These are phyloP conservation scores for Drosophila dives DNA, from an alignment of 2,888 invertebrate genomes.

Conservation along the genomic window DNA sequence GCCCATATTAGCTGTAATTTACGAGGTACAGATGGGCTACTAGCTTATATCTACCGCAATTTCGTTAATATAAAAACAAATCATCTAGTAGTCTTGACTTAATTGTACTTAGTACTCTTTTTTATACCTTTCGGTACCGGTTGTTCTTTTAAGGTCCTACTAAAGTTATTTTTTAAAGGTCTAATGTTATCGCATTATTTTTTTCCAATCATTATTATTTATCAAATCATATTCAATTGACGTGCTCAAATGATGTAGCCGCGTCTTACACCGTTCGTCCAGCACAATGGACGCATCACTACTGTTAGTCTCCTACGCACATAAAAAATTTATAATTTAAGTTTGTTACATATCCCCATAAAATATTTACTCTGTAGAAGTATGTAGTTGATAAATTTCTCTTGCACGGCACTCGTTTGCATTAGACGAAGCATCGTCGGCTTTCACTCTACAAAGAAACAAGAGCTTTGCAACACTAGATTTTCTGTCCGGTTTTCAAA, in stretches of 20 bases:
- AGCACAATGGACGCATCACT: neutral
- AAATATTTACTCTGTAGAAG: slow-evolving; percentile 7
- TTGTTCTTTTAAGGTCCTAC: neutral
- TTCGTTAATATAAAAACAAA: neutral
- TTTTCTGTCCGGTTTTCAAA: slow-evolving; percentile 57
- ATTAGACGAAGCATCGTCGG: slow-evolving; percentile 35
- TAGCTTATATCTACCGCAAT: no score
- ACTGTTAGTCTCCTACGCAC: slow-evolving; percentile 14
- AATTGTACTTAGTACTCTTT: neutral
- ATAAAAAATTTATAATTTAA: slow-evolving; percentile 22
- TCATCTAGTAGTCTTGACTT: neutral
- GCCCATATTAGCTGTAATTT: no score
- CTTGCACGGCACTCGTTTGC: slow-evolving; percentile 18
- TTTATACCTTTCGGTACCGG: neutral
- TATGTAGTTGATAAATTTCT: slow-evolving; percentile 37
- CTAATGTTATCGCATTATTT: neutral
- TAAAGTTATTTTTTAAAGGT: neutral
- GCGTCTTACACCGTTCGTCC: slow-evolving; percentile 9
- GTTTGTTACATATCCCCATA: slow-evolving; percentile 21
- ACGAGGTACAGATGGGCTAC: no score
- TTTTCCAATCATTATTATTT: neutral
- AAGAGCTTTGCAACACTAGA: slow-evolving; percentile 51
- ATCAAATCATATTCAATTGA: slow-evolving; percentile 41
- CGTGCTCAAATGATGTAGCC: slow-evolving; percentile 16
- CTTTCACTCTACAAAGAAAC: slow-evolving; percentile 16